phyloP scores from a whole-genome alignment of 2,113 vertebrate species.

The Mohoua ochrocephala region DNA sequence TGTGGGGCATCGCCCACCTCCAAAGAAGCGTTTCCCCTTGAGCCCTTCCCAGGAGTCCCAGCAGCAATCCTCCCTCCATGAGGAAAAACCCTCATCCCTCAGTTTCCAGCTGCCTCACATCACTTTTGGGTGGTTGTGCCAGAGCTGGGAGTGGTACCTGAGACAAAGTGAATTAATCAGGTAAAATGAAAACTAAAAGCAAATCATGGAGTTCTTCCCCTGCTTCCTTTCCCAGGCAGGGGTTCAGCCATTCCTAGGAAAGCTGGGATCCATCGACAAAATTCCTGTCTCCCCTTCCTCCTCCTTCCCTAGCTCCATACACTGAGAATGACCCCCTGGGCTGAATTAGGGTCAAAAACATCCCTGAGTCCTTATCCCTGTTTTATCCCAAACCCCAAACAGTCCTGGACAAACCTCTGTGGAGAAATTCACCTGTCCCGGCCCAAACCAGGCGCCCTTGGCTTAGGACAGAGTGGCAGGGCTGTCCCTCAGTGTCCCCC shows the following conservation, averaged over 20 bases:
- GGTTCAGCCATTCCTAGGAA: fast-evolving
- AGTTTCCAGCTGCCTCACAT: fast-evolving
- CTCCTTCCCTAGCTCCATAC: too few relatives aligned
- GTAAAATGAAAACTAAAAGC: fast-evolving
- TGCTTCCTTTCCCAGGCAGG: fast-evolving
- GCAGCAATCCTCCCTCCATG: fast-evolving
- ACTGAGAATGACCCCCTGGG: fast-evolving
- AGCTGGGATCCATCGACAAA: too few relatives aligned
- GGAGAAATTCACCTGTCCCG: fast-evolving
- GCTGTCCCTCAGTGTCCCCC: fast-evolving
- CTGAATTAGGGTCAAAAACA: fast-evolving
- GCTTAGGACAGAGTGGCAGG: fast-evolving
- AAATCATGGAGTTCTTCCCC: fast-evolving
- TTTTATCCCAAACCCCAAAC: too few relatives aligned
- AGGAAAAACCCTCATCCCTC: too few relatives aligned
- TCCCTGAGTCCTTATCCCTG: not conserved
- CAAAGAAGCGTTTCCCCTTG: fast-evolving
- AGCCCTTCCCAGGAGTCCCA: fast-evolving
- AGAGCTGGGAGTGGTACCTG: not conserved
- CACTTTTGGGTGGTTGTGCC: too few relatives aligned
- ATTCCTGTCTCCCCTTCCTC: too few relatives aligned
- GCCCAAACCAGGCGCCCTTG: fast-evolving
- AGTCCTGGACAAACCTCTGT: fast-evolving
- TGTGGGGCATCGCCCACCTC: fast-evolving
- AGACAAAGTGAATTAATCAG: fast-evolving